These are phyloP conservation scores for Gadopsis marmoratus DNA, from an alignment of 2,797 vertebrate genomes.

Conservation along the genomic window DNA sequence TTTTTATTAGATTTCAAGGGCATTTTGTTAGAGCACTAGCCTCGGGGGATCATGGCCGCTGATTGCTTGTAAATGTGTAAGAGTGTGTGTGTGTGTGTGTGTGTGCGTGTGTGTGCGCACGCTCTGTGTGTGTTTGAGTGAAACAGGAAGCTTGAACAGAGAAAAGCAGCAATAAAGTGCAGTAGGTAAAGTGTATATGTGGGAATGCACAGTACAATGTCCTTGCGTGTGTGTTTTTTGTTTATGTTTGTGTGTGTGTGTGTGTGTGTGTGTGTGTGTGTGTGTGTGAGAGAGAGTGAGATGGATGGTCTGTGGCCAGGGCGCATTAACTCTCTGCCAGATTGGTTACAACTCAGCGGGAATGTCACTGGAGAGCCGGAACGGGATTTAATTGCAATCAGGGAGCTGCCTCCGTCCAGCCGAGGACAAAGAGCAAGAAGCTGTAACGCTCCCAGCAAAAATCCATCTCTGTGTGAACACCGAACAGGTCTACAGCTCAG, in stretches of 20 bases:
- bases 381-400: conserved; percentile 83
- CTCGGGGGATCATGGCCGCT: conserved; percentile 48
- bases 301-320: conserved; percentile 75
- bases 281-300: conserved; percentile 63
- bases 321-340: conserved; percentile 80
- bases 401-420: conserved; percentile 59
- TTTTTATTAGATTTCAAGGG: conserved; percentile 80
- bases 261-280: conserved; percentile 25
- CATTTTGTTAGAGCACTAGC: conserved; percentile 59
- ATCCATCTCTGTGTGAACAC: conserved; percentile 66
- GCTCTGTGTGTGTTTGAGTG: not conserved
- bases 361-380: conserved; percentile 75
- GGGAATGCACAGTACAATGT: conserved; percentile 20
- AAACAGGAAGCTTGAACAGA: conserved; percentile 28
- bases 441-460: conserved; percentile 44
- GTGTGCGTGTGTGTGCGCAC: not conserved
- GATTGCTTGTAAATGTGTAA: conserved; percentile 56
- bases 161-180: conserved; percentile 28
- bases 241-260: conserved; percentile 17
- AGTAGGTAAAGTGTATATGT: conserved; percentile 18
- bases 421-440: conserved; percentile 65
- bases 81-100: conserved; percentile 10
- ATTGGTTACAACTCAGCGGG: conserved; percentile 81
- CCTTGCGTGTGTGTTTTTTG: conserved; percentile 1
- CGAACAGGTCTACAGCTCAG: conserved; percentile 52